A percentile compares a stretch with the other conserved stretches of the same genome.
Evolutionary conservation across 2,888 invertebrate genomes (phyloP).

Genomic region (Scelioninae gen. 1): DNA sequence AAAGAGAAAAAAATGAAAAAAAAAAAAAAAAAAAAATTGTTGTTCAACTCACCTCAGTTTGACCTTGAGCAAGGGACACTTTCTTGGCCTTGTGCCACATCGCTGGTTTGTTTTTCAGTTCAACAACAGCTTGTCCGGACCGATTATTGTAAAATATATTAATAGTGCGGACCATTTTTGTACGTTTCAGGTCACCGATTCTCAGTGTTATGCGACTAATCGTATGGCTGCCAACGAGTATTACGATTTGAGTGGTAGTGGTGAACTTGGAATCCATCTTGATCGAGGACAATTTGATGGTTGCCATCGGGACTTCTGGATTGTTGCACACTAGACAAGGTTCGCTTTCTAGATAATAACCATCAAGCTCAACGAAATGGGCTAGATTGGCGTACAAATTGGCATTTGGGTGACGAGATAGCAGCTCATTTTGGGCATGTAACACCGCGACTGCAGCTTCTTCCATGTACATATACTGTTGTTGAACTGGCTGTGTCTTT

Average conservation of each 20-base stretch:
- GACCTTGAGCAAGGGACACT: constrained; percentile 94
- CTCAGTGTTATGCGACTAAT: constrained; percentile 96
- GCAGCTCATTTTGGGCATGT: constrained; percentile 93
- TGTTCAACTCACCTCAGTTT: constrained; percentile 89
- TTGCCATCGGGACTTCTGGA: constrained; percentile 96
- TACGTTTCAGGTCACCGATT: constrained; percentile 97
- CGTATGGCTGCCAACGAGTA: constrained; percentile 96
- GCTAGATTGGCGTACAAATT: constrained; percentile 95
- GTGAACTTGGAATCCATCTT: constrained; percentile 99
- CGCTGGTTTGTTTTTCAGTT: constrained; percentile 97
- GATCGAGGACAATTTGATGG: constrained; percentile 95
- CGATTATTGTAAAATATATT: constrained; percentile 99
- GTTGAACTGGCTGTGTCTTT: constrained; percentile 78
- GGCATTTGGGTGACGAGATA: constrained; percentile 97
- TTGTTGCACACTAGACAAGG: constrained; percentile 99
- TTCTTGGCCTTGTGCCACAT: constrained; percentile 99
- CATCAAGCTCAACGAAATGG: constrained; percentile 97
- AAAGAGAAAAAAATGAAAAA: too few relatives aligned
- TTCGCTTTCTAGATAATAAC: constrained; percentile 97
- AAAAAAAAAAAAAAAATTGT: too few relatives aligned
- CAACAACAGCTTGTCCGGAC: constrained; percentile 97
- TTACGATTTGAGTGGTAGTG: constrained; percentile 98
- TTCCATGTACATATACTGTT: constrained; percentile 89
- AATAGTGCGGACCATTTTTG: constrained; percentile 98
- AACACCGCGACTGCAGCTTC: constrained; percentile 92